Evolutionary conservation across 1,140 invertebrate genomes (phyloP).

Genomic region (Drosophila nasuta): DNA sequence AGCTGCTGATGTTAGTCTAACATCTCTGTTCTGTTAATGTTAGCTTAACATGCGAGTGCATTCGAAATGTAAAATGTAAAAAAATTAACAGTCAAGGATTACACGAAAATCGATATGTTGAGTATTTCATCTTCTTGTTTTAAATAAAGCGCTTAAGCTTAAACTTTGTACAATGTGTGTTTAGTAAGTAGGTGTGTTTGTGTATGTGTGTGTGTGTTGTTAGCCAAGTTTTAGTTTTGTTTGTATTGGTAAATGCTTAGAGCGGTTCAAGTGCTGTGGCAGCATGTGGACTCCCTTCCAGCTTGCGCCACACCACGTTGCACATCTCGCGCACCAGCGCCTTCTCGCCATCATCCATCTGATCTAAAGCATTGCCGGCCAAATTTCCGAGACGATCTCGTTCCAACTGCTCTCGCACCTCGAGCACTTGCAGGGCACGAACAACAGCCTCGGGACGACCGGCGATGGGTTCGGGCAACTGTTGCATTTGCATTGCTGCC

Average conservation of each 20-base stretch:
- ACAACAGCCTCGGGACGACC: slow-evolving; percentile 95
- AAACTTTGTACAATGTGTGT: slow-evolving; percentile 75
- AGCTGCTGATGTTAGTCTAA: neutral
- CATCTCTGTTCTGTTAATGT: slow-evolving; percentile 19
- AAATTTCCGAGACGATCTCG: slow-evolving; percentile 85
- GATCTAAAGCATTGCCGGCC: slow-evolving; percentile 84
- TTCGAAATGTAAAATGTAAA: slow-evolving; percentile 26
- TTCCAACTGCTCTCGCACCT: slow-evolving; percentile 95
- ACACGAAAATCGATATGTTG: slow-evolving; percentile 61
- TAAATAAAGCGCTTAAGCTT: slow-evolving; percentile 66
- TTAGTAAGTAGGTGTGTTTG: slow-evolving; percentile 52
- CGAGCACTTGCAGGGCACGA: slow-evolving; percentile 94
- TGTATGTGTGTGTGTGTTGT: slow-evolving; percentile 62
- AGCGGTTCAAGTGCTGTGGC: slow-evolving; percentile 70
- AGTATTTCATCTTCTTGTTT: slow-evolving; percentile 62
- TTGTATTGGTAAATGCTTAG: slow-evolving; percentile 47
- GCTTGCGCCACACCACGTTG: slow-evolving; percentile 91
- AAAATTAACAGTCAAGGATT: slow-evolving; percentile 76
- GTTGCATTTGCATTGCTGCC: slow-evolving; percentile 77
- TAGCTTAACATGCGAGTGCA: slow-evolving; percentile 21
- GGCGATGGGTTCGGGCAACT: slow-evolving; percentile 84
- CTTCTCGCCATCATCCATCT: slow-evolving; percentile 95
- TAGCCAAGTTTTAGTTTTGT: slow-evolving; percentile 52
- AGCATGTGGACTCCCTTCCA: slow-evolving; percentile 86
- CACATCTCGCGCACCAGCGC: slow-evolving; percentile 98